phyloP scores from a whole-genome alignment of 2,797 vertebrate species.

The Ateles fusciceps region DNA sequence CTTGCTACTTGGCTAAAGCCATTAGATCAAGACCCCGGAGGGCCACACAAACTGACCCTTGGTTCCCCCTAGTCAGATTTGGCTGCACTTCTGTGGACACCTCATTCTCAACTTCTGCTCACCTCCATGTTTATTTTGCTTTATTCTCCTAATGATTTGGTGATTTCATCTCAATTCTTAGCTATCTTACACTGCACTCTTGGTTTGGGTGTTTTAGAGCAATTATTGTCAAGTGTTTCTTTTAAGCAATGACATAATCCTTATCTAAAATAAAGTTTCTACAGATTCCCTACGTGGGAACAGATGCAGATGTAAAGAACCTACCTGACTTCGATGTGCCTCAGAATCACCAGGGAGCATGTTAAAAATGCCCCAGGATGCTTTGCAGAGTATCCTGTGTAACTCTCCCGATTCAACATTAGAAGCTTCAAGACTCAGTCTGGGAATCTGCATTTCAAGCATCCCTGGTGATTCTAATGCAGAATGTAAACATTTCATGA shows the following conservation, averaged over 20 bases:
- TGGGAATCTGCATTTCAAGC: neutral
- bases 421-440: neutral
- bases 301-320: neutral
- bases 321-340: fast-evolving
- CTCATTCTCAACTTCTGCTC: neutral
- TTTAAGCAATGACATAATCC: neutral
- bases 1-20: neutral
- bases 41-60: too few species aligned
- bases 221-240: neutral
- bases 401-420: neutral
- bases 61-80: neutral
- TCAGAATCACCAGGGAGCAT: neutral
- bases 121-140: neutral
- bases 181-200: neutral
- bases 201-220: neutral
- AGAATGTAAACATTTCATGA: neutral
- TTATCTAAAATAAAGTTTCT: neutral
- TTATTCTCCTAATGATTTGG: neutral
- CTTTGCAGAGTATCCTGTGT: neutral
- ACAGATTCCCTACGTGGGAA: neutral
- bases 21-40: neutral
- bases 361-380: neutral
- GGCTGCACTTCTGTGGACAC: neutral
- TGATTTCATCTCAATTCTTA: neutral
- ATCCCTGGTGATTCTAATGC: neutral